These are phyloP conservation scores for Petaurus breviceps DNA, from an alignment of 2,113 vertebrate genomes.

Conservation along the genomic window DNA sequence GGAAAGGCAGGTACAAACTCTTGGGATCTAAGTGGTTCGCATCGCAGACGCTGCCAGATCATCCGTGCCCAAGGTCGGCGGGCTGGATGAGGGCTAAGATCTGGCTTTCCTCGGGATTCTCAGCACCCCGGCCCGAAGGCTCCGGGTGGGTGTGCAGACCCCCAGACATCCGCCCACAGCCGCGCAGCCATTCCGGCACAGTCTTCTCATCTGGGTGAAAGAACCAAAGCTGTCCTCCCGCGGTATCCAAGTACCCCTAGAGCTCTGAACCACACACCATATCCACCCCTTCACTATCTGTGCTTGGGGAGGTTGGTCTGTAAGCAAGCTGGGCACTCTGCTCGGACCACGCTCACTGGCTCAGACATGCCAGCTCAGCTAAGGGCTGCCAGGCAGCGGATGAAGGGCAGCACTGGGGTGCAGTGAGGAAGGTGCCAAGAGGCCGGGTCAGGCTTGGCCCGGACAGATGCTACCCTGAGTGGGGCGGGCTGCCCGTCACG, in stretches of 20 bases:
- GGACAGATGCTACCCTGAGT: not conserved
- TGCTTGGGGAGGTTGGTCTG: not conserved
- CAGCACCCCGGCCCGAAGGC: not conserved
- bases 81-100: no score
- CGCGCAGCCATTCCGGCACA: no score
- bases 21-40: constrained; percentile 93
- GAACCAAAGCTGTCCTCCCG: not conserved
- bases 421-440: not conserved
- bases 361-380: no score
- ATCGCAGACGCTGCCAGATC: constrained; percentile 88
- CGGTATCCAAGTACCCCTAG: no score
- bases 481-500: not conserved
- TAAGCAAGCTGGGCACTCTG: not conserved
- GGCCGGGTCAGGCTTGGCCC: no score
- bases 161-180: no score
- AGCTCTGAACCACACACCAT: no score
- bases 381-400: not conserved
- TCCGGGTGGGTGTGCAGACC: not conserved
- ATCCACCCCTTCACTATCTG: no score
- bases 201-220: not conserved
- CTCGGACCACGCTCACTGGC: not conserved
- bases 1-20: constrained; percentile 85
- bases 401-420: not conserved
- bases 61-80: constrained; percentile 77
- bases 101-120: not conserved